Percentiles rank a stretch among this genome's conserved stretches.
These are phyloP conservation scores for Leptodirus hochenwartii DNA, from an alignment of 2,888 invertebrate genomes.

Conservation along the genomic window DNA sequence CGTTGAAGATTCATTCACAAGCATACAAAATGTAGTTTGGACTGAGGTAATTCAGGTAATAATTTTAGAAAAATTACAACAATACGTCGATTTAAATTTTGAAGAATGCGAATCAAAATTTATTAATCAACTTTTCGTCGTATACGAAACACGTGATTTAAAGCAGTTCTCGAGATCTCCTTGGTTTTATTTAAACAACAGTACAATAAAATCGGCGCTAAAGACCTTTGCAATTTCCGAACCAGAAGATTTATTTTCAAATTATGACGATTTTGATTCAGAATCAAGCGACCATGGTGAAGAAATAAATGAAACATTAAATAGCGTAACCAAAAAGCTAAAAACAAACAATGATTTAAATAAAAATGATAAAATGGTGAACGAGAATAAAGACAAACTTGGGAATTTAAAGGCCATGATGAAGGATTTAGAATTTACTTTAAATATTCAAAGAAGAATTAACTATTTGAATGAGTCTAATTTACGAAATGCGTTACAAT, in stretches of 20 bases:
- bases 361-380: constrained; percentile 9
- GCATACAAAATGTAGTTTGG: constrained; percentile 31
- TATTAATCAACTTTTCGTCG: constrained; percentile 26
- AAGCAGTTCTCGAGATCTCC: constrained; percentile 32
- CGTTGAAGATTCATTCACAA: constrained; percentile 26
- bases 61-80: constrained; percentile 33
- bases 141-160: constrained; percentile 37
- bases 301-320: too few relatives aligned
- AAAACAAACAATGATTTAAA: constrained; percentile 13
- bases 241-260: too few relatives aligned
- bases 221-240: too few relatives aligned
- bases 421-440: constrained; percentile 22
- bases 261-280: too few relatives aligned
- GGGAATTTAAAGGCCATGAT: constrained; percentile 18
- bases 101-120: constrained; percentile 18
- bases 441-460: constrained; percentile 12
- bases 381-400: constrained; percentile 15
- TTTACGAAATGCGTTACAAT: too few relatives aligned
- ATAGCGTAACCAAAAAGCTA: too few relatives aligned
- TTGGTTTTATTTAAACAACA: constrained; percentile 38
- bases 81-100: constrained; percentile 23
- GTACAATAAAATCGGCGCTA: too few relatives aligned
- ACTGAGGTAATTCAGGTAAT: constrained; percentile 35
- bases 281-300: too few relatives aligned
- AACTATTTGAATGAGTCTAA: too few relatives aligned